phyloP scores from a whole-genome alignment of 2,888 invertebrate genomes.

The Diploptera punctata region DNA sequence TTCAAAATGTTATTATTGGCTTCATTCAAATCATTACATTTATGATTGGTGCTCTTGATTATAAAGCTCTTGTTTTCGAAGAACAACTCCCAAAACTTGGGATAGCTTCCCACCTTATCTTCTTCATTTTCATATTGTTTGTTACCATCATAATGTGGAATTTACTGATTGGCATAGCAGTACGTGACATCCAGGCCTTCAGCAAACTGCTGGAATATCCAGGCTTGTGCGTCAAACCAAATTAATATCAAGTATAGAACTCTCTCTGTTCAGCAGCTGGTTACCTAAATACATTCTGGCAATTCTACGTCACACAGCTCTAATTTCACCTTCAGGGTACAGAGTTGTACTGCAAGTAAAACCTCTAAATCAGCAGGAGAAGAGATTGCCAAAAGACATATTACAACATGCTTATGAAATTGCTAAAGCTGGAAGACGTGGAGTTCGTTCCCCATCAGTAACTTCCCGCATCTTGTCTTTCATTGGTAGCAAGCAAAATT shows the following conservation, averaged over 20 bases:
- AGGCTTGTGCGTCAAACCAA: conserved; percentile 85
- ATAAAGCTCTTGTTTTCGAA: conserved; percentile 59
- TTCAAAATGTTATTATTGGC: conserved; percentile 53
- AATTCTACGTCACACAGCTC: conserved; percentile 76
- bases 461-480: not conserved
- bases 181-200: conserved; percentile 59
- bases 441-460: not conserved
- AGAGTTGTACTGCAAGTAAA: conserved; percentile 83
- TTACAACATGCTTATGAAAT: conserved; percentile 82
- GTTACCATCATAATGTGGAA: conserved; percentile 56
- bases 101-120: conserved; percentile 53
- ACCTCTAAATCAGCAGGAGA: conserved; percentile 83
- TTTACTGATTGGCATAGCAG: conserved; percentile 55
- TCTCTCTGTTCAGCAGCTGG: conserved; percentile 80
- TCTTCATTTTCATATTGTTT: conserved; percentile 54
- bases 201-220: conserved; percentile 84
- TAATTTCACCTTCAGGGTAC: conserved; percentile 82
- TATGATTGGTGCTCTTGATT: conserved; percentile 56
- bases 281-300: conserved; percentile 76
- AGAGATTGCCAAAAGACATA: conserved; percentile 78
- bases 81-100: conserved; percentile 37
- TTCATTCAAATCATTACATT: conserved; percentile 54
- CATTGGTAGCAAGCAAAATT: not conserved
- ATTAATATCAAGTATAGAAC: conserved; percentile 82
- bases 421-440: conserved; percentile 71